Evolutionary conservation across 2,113 vertebrate species (phyloP), one percentile per base, ranked within the genome.

Genomic region (Dasyornis broadbenti): DNA sequence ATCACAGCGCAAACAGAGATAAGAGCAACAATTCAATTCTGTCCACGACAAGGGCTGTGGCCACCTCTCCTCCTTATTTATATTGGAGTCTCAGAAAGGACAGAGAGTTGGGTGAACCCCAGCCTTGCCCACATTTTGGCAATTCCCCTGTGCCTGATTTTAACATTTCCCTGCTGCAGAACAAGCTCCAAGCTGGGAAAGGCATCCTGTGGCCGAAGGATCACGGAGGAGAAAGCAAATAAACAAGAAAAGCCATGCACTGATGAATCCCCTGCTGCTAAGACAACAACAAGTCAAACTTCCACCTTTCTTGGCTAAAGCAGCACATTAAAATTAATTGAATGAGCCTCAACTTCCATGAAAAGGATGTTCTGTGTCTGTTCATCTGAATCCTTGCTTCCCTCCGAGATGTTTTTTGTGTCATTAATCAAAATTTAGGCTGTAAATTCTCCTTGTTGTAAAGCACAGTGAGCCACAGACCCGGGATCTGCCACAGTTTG

Each of bases 291-390:
- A 60, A 93, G 53, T 78, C 91, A 79, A 81, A 89, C 61, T 63
- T 56, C 28, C 91, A 85, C 71, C 88, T 96, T 86, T 30, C 81
- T 24, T 6, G 40, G 39, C 85, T 92, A 71, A 66, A 82, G 37
- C 47, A 82, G 64, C 78, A 64, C 89, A 82, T 81, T 81, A 63
- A 86, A 92, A 92, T 90, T 85, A 94, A 96, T 78, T 80, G 82
- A 93, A 94, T n/a, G 70, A 95, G 57, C 82, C 73, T 56, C 30
- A 22, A 2, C 64, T 65, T 86, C 78, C 84, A 42, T 4, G 73
- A 69, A 71, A 86, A 73, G 47, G 40, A 56, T 52, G 54, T 40
- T 92, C 75, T 54, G 8, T 33, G 70, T 28, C 82, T 75, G 53
- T 19, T 94, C 65, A 63, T 52, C 76, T 42, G 76, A 76, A 92